phyloP scores from a whole-genome alignment of 2,113 vertebrate genomes.

The Helogale parvula region DNA sequence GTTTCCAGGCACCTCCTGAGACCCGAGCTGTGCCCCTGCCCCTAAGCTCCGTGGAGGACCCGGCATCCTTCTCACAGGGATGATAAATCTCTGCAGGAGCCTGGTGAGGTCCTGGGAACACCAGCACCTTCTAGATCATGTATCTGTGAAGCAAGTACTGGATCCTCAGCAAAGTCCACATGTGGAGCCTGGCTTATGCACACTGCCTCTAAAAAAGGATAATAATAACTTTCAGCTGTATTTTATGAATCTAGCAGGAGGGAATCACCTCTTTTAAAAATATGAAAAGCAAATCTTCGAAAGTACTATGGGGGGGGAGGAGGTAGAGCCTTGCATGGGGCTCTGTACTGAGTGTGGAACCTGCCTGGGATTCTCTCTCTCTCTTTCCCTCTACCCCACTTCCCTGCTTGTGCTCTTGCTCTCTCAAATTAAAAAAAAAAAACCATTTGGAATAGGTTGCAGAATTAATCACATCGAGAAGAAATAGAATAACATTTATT shows the following conservation, averaged over 20 bases:
- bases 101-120: rapidly evolving
- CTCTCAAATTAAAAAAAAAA: too few species aligned
- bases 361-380: too few species aligned
- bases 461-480: neutral
- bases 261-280: conserved; percentile 10
- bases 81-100: neutral
- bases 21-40: neutral
- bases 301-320: neutral
- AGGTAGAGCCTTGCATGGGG: too few species aligned
- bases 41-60: neutral
- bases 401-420: too few species aligned
- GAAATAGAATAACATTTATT: neutral
- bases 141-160: neutral
- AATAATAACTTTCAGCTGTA: neutral
- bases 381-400: too few species aligned
- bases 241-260: conserved; percentile 16
- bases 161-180: neutral
- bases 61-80: neutral
- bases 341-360: too few species aligned
- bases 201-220: neutral
- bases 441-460: neutral
- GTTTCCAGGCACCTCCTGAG: neutral
- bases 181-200: neutral
- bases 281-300: neutral
- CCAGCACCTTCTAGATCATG: neutral